Conservation (phyloP, 2,797 vertebrate genomes). For the Pantherophis alleghaniensis region DNA sequence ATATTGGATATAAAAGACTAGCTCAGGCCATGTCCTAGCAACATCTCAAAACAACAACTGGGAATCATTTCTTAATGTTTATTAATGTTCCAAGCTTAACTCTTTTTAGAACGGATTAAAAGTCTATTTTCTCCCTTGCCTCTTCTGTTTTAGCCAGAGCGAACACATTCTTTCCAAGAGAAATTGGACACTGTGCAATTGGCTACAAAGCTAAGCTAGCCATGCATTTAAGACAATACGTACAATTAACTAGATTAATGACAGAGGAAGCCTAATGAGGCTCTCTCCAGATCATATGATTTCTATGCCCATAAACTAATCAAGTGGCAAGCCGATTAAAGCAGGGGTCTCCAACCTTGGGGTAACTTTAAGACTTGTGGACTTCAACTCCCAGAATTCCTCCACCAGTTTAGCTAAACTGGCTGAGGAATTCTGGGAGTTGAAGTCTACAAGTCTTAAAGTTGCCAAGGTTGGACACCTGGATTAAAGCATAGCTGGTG, state of each 20-base stretch:
- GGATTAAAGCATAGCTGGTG: rapidly evolving
- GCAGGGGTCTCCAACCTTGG: too few relatives aligned
- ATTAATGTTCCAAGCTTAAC: not conserved
- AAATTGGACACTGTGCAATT: not conserved
- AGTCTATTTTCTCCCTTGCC: not conserved
- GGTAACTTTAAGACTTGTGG: too few relatives aligned
- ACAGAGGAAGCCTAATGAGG: not conserved
- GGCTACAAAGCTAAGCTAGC: constrained; percentile 3
- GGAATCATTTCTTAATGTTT: not conserved
- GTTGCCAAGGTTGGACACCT: too few relatives aligned
- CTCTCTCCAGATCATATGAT: constrained; percentile 5
- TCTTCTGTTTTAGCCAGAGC: not conserved
- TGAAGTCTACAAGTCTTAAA: too few relatives aligned
- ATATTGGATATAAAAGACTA: not conserved
- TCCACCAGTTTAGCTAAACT: too few relatives aligned
- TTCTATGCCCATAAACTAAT: not conserved
- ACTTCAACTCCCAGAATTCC: too few relatives aligned
- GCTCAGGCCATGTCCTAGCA: not conserved
- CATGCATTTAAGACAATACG: constrained; percentile 20
- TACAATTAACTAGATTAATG: constrained; percentile 23
- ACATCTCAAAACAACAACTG: not conserved
- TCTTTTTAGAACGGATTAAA: not conserved
- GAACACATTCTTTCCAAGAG: not conserved
- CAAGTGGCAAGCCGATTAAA: not conserved
- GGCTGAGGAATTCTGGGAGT: too few relatives aligned